Evolutionary conservation across 2,888 invertebrate genomes (phyloP).

Genomic region (Drosophila tanythrix): DNA sequence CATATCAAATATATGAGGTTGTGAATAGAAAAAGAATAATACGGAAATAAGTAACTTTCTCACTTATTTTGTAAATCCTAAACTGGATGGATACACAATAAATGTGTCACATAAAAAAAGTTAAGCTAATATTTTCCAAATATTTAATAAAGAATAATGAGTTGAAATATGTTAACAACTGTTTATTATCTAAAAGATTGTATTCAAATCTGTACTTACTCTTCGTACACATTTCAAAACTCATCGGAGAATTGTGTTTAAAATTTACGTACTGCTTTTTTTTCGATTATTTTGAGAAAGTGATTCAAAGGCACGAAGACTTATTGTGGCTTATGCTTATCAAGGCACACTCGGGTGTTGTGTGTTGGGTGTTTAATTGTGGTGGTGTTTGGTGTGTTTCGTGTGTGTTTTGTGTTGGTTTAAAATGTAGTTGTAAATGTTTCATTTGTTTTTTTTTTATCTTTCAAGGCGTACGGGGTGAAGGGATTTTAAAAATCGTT

Average conservation of each 20-base stretch:
- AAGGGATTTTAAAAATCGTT: conserved; percentile 78
- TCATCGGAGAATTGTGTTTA: conserved; percentile 36
- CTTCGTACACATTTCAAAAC: conserved; percentile 55
- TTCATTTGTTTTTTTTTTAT: conserved; percentile 14
- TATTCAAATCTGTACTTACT: conserved; percentile 66
- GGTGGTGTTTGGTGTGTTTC: conserved; percentile 35
- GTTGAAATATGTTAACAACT: not conserved
- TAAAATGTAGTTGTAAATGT: conserved; percentile 18
- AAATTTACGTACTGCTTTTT: conserved; percentile 20
- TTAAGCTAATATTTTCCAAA: not conserved
- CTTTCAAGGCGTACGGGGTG: conserved; percentile 54
- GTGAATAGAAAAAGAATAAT: too few relatives aligned
- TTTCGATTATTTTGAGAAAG: conserved; percentile 27
- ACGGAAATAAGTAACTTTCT: too few relatives aligned
- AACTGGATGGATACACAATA: not conserved
- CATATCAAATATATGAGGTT: too few relatives aligned
- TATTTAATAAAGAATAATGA: not conserved
- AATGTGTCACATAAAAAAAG: not conserved
- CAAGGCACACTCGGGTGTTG: conserved; percentile 67
- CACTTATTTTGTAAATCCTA: not conserved
- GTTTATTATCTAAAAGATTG: not conserved
- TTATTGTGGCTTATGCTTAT: conserved; percentile 38
- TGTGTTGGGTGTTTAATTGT: conserved; percentile 34
- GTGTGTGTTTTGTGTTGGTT: conserved; percentile 34
- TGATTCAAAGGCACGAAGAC: conserved; percentile 69